Evolutionary conservation across 2,113 vertebrate genomes (phyloP).

Genomic region (Girardinichthys multiradiatus): DNA sequence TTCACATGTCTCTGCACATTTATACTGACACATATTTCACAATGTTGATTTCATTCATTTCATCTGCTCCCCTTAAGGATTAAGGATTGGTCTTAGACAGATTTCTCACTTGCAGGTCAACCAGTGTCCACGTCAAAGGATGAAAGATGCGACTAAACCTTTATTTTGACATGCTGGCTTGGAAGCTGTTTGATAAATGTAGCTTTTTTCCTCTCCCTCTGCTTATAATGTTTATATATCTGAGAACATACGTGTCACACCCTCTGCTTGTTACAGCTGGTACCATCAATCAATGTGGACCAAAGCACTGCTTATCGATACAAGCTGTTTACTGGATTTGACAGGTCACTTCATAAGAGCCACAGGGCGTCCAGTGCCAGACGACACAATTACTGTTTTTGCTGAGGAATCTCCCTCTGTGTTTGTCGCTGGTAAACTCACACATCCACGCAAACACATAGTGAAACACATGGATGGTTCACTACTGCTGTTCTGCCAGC

Average conservation of each 20-base stretch:
- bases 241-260: constrained; percentile 22
- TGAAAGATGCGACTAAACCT: constrained; percentile 3
- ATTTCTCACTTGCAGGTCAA: neutral
- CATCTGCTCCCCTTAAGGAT: neutral
- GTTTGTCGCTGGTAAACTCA: constrained; percentile 47
- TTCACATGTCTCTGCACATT: too few relatives aligned
- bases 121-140: neutral
- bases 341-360: constrained; percentile 34
- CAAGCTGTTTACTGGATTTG: constrained; percentile 23
- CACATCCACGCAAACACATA: constrained; percentile 46
- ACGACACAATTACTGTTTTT: constrained; percentile 45
- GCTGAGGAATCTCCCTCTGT: constrained; percentile 22
- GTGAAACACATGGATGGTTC: constrained; percentile 62
- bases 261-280: constrained; percentile 45
- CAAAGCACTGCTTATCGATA: constrained; percentile 25
- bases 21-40: too few relatives aligned
- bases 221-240: constrained; percentile 22
- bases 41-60: too few relatives aligned
- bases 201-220: constrained; percentile 8
- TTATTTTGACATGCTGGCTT: constrained; percentile 14
- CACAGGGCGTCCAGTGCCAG: constrained; percentile 1
- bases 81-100: neutral
- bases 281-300: constrained; percentile 43
- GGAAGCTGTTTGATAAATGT: neutral
- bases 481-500: constrained; percentile 71